phyloP scores from a whole-genome alignment of 2,797 vertebrate species.

The Poecile montanus region DNA sequence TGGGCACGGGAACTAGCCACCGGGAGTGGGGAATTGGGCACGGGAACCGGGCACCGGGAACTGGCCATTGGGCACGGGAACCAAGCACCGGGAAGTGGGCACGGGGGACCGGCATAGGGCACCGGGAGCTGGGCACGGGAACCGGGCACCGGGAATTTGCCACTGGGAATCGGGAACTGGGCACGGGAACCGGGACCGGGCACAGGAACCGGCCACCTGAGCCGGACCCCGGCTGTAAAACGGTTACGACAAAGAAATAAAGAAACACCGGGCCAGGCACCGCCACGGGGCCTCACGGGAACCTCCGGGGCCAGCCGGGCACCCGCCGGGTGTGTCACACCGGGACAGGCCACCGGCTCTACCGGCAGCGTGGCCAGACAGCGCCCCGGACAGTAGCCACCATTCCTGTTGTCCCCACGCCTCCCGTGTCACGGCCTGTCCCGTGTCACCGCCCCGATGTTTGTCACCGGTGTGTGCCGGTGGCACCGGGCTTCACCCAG shows the following conservation, averaged over 20 bases:
- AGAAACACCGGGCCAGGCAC: neutral
- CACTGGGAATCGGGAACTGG: no score
- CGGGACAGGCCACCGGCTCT: neutral
- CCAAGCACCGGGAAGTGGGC: no score
- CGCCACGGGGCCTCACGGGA: no score
- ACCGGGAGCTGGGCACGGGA: neutral
- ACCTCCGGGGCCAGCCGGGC: neutral
- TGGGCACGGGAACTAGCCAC: no score
- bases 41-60: no score
- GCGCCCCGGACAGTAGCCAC: neutral
- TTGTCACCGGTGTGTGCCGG: neutral
- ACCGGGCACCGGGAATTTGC: no score
- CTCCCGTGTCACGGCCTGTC: neutral
- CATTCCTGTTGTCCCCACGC: rapidly evolving
- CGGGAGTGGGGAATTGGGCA: no score
- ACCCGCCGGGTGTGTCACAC: neutral
- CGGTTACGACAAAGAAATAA: rapidly evolving
- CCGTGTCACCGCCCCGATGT: rapidly evolving
- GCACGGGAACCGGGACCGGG: no score
- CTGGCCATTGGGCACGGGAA: no score
- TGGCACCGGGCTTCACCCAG: neutral
- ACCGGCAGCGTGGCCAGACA: neutral
- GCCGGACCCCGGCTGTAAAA: neutral
- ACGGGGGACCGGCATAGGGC: no score
- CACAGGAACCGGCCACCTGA: neutral